Evolutionary conservation across 2,888 invertebrate species (phyloP), one percentile per base, ranked within the genome.

Genomic region (Hartigia nigra): DNA sequence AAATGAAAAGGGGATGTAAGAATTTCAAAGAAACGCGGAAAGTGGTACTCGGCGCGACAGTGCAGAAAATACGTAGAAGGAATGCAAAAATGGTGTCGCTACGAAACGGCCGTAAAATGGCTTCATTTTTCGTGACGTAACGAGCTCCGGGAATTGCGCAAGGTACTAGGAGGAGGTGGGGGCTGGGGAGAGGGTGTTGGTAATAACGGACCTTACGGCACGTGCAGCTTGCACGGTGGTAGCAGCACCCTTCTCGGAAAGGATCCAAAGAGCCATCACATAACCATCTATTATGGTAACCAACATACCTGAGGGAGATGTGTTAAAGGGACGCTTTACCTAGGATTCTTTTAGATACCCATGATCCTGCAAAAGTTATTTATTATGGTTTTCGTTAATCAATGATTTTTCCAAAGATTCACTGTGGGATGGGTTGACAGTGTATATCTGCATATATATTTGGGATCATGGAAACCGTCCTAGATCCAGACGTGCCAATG

Each of bases 101-200:
- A 74, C 77, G 77, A 76, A 78, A 82, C 78, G 74, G 78, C 80
- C 81, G 77, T 79, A 82, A 83, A 83, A 84, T 84, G 77, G 82
- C 83, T 82, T 83, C 82, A 82, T 84, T 84, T 82, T 84, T 82
- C 82, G 76, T 77, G 70, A 69, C 34, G 76, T 79, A 80, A 80
- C 81, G 81, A 82, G 79, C 78, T 76, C 78, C 79, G 31, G 55
- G 55, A 9, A 55, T 55, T 55, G 55, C 23, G 9, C 55, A 23
- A 23, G 23, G 55, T 55, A 55, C 9, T 2, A 9, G 23, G 23
- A 23, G 55, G 14, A 23, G 55, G 23, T 55, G 23, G 39, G 23
- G 2, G 55, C 9, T 0, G 9, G 55, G 9, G 23, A 12, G 36
- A 23, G 37, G 39, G 39, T n/a, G 39, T 5, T 23, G 23, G 55